Evolutionary conservation across 2,797 vertebrate species (phyloP).

Genomic region (Myotis planiceps): DNA sequence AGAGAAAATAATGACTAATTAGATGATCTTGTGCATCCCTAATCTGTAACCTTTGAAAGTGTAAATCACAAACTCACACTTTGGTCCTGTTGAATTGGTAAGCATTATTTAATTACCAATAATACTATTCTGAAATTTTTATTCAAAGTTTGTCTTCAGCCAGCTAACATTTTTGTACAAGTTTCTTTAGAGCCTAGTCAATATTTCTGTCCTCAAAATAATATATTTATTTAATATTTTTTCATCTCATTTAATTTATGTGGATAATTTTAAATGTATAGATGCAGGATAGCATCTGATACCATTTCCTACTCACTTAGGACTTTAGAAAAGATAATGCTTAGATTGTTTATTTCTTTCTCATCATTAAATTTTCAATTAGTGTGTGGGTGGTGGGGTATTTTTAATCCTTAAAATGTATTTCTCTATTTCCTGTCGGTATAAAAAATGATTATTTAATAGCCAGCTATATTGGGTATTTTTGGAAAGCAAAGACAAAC

Average conservation of each 20-base stretch:
- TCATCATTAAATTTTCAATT: conserved; percentile 28
- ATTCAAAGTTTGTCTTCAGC: background rate
- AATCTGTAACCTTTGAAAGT: background rate
- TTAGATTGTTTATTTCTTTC: background rate
- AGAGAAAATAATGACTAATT: background rate
- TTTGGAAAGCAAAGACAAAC: background rate
- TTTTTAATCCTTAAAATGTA: background rate
- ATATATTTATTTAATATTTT: background rate
- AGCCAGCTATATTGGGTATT: background rate
- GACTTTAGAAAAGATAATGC: background rate
- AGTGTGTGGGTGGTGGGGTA: background rate
- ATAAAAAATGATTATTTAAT: background rate
- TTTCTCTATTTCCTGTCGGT: background rate
- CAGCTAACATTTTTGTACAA: background rate
- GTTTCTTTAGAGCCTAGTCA: conserved; percentile 12
- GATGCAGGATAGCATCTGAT: background rate
- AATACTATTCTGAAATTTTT: background rate
- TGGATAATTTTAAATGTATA: background rate
- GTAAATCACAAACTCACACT: background rate
- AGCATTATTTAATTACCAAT: background rate
- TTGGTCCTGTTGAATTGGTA: background rate
- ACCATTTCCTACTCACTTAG: background rate
- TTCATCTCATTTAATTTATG: conserved; percentile 24
- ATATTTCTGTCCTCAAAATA: background rate
- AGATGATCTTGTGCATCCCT: background rate